These are phyloP conservation scores for Ericerus pela DNA, from an alignment of 1,140 invertebrate species.

Conservation along the genomic window DNA sequence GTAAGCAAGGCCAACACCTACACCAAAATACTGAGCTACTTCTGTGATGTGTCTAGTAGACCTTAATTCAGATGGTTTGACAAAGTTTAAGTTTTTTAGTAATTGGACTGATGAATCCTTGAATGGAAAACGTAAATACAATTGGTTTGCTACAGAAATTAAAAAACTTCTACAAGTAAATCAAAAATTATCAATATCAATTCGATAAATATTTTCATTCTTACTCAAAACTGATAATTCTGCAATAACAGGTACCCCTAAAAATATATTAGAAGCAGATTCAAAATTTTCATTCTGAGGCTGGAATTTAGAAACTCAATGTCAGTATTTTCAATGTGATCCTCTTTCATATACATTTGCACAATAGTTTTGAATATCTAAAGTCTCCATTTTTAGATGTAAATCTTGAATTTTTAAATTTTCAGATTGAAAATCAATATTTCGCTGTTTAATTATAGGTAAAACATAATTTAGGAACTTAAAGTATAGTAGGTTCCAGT, in stretches of 20 bases:
- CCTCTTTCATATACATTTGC: not conserved
- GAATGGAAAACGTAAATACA: not conserved
- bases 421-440: constrained; percentile 4
- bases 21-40: too few species aligned
- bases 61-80: too few species aligned
- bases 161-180: not conserved
- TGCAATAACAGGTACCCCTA: too few species aligned
- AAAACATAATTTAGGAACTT: constrained; percentile 2
- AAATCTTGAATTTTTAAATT: not conserved
- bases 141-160: not conserved
- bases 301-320: not conserved
- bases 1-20: too few species aligned
- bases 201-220: too few species aligned
- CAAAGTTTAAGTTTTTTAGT: not conserved
- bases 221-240: too few species aligned
- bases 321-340: not conserved
- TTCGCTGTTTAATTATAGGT: not conserved
- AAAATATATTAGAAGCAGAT: too few species aligned
- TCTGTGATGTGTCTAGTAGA: too few species aligned
- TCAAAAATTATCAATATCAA: not conserved
- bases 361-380: not conserved
- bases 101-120: not conserved
- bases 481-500: not conserved
- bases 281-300: not conserved
- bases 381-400: not conserved